These are phyloP conservation scores for Dascyllus trimaculatus DNA, from an alignment of 2,113 vertebrate genomes.

Conservation along the genomic window DNA sequence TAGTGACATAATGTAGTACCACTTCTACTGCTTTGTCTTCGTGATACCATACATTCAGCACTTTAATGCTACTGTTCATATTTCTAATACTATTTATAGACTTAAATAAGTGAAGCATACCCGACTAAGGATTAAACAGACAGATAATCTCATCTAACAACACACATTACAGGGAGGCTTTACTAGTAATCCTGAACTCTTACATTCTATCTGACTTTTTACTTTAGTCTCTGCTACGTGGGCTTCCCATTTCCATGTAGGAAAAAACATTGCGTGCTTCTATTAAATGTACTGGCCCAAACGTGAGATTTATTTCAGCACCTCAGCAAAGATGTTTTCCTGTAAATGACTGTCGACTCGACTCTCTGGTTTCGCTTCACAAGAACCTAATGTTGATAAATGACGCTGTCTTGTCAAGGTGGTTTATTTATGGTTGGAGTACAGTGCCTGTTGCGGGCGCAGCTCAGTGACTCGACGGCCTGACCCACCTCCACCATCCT, in stretches of 20 bases:
- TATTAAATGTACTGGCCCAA: background rate
- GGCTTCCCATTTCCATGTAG: background rate
- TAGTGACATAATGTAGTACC: background rate
- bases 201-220: conserved; percentile 18
- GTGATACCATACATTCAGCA: conserved; percentile 8
- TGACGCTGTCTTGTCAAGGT: conserved; percentile 59
- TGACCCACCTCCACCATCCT: conserved; percentile 57
- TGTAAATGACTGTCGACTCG: conserved; percentile 40
- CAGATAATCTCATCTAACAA: conserved; percentile 62
- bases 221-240: background rate
- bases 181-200: conserved; percentile 56
- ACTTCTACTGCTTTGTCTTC: conserved; percentile 14
- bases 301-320: conserved; percentile 34
- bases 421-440: conserved; percentile 67
- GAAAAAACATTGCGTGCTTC: conserved; percentile 1
- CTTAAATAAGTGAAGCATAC: conserved; percentile 55
- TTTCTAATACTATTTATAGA: conserved; percentile 54
- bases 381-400: conserved; percentile 69
- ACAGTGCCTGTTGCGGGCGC: conserved; percentile 37
- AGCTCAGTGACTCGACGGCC: conserved; percentile 54
- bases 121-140: conserved; percentile 53
- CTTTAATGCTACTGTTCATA: conserved; percentile 17
- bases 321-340: conserved; percentile 43
- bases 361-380: conserved; percentile 46
- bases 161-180: conserved; percentile 44